Base-by-base conservation (phyloP, 2,113 vertebrate species). In the Hymenochirus boettgeri region DNA sequence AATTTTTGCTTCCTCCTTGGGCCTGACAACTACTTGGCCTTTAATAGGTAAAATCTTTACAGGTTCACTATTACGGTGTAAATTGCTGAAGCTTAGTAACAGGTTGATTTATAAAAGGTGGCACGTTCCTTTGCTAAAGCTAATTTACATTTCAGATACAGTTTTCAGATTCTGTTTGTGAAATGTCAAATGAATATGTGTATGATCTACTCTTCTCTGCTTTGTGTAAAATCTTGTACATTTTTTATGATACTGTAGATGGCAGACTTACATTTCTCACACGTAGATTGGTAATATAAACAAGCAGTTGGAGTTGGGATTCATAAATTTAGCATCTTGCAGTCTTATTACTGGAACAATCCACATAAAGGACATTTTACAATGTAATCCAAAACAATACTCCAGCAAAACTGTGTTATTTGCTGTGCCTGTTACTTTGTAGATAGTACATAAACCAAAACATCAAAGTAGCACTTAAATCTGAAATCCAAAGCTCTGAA, bases 381-480 rank as follows among this genome's bases (percentile, higher is more conserved):
- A 47, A 67, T 67, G 57, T 67, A 67, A 67, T 67, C 65, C 65
- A 53, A 67, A 60, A 67, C 56, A 67, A 67, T 67, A 67, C 65
- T 67, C 59, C 60, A 60, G 39, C 65, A 67, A 67, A 60, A 53
- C 48, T 27, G 56, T 60, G 57, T 67, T 67, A 60, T 67, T 60
- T 67, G 65, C 65, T 59, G 53, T 29, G 65, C 33, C 56, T 67
- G 65, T 60, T 67, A 67, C 65, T 67, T 67, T 67, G 65, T 67
- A 67, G 65, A 67, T 67, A 67, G 65, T 54, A 67, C 53, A 57
- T 54, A 60, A 60, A 53, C 47, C 35, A 31, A 29, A 52, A 67
- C 65, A 67, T 67, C 65, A 67, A 67, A 67, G 56, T 24, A 60
- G 60, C 57, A 59, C 65, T 67, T 67, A 67, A 67, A 67, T 67